Conservation (phyloP, 2,888 invertebrate species). For the Drosophila picticornis region DNA sequence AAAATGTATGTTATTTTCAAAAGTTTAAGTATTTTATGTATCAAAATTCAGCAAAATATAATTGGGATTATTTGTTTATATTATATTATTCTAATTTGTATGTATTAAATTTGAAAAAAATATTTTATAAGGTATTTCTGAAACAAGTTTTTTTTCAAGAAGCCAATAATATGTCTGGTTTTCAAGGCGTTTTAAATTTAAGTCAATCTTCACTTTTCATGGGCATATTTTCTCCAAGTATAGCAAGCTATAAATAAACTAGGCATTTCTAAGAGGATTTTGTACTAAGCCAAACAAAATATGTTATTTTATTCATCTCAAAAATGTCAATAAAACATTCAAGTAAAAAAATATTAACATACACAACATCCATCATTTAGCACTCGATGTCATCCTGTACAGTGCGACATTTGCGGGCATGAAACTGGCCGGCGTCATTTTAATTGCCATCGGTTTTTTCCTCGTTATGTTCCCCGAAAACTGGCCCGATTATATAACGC, state of each 20-base stretch:
- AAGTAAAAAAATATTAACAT: background rate
- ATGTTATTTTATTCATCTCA: conserved; percentile 11
- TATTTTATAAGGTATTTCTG: background rate
- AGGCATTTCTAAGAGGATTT: background rate
- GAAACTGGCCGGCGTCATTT: conserved; percentile 97
- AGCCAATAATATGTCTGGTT: background rate
- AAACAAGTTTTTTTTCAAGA: background rate
- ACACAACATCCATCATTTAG: conserved; percentile 85
- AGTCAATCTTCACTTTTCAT: background rate
- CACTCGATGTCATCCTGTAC: conserved; percentile 94
- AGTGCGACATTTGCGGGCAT: conserved; percentile 95
- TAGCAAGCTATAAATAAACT: background rate
- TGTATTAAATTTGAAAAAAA: background rate
- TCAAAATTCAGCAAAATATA: background rate
- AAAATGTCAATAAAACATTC: background rate
- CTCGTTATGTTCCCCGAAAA: conserved; percentile 98
- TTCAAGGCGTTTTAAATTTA: background rate
- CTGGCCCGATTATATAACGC: conserved; percentile 97
- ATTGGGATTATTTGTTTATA: background rate
- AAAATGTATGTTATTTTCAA: background rate
- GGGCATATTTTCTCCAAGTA: background rate
- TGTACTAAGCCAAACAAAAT: background rate
- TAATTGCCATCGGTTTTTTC: conserved; percentile 96
- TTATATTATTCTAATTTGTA: background rate
- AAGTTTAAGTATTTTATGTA: background rate